phyloP scores from a whole-genome alignment of 2,888 invertebrate genomes.

The Gonocerus acuteangulatus region DNA sequence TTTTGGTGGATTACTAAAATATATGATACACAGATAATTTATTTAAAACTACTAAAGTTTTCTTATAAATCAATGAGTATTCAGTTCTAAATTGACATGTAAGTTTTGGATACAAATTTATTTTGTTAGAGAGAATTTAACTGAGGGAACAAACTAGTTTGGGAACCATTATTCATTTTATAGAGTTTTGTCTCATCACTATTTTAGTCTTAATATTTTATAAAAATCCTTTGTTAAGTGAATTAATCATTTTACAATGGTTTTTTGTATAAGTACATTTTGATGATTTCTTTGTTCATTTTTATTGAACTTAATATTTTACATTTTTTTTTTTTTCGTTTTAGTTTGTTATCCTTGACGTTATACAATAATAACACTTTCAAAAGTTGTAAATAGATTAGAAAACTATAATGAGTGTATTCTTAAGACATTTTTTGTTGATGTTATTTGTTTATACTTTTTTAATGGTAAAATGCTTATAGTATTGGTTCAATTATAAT shows the following conservation, averaged over 20 bases:
- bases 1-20: not conserved
- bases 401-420: too few species aligned
- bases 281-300: not conserved
- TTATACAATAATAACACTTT: too few species aligned
- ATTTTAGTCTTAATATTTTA: too few species aligned
- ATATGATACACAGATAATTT: not conserved
- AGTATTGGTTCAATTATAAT: not conserved
- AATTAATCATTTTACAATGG: too few species aligned
- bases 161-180: not conserved
- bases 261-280: too few species aligned
- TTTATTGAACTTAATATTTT: not conserved
- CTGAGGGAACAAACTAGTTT: not conserved
- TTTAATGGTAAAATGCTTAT: too few species aligned
- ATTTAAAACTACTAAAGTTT: too few species aligned
- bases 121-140: not conserved
- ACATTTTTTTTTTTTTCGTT: not conserved
- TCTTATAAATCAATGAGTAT: too few species aligned
- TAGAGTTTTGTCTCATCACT: not conserved
- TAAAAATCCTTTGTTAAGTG: too few species aligned
- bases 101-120: not conserved
- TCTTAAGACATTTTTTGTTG: too few species aligned
- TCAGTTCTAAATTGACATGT: not conserved
- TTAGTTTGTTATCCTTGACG: not conserved
- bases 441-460: too few species aligned
- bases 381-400: too few species aligned